phyloP scores from a whole-genome alignment of 1,140 invertebrate genomes.

The Aplysia californica region DNA sequence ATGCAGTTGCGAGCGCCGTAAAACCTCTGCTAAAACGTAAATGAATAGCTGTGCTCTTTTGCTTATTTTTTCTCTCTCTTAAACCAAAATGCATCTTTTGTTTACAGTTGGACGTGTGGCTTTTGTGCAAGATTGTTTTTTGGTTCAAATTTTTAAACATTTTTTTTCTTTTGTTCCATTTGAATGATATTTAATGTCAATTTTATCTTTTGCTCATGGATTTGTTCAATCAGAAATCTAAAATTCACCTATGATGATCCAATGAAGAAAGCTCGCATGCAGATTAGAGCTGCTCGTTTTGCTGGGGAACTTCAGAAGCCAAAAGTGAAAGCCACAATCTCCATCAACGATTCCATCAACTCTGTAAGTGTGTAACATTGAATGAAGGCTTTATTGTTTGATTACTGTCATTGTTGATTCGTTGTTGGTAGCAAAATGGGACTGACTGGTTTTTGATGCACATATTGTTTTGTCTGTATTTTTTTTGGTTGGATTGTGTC shows the following conservation, averaged over 20 bases:
- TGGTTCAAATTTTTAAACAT: background rate
- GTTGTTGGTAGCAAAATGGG: too few relatives aligned
- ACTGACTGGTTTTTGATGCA: background rate
- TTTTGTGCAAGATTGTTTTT: background rate
- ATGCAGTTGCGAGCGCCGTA: too few relatives aligned
- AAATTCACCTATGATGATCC: constrained; percentile 48
- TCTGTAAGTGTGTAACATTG: constrained; percentile 20
- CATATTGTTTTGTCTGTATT: background rate
- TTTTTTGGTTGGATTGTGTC: too few relatives aligned
- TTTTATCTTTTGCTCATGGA: too few relatives aligned
- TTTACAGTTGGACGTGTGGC: background rate
- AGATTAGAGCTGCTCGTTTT: constrained; percentile 85
- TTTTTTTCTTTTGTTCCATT: background rate
- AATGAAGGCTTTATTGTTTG: background rate
- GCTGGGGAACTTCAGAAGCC: constrained; percentile 55
- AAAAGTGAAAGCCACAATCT: constrained; percentile 47
- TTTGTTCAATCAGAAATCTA: background rate
- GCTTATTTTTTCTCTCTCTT: background rate
- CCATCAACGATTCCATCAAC: constrained; percentile 47
- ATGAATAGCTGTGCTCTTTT: too few relatives aligned
- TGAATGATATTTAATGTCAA: too few relatives aligned
- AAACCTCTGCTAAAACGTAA: too few relatives aligned
- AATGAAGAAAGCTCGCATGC: constrained; percentile 61
- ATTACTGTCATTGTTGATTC: too few relatives aligned
- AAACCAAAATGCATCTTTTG: background rate